Percentiles rank a stretch among this genome's conserved stretches.
Conservation (phyloP, 1,140 invertebrate genomes). For the Nylanderia fulva region DNA sequence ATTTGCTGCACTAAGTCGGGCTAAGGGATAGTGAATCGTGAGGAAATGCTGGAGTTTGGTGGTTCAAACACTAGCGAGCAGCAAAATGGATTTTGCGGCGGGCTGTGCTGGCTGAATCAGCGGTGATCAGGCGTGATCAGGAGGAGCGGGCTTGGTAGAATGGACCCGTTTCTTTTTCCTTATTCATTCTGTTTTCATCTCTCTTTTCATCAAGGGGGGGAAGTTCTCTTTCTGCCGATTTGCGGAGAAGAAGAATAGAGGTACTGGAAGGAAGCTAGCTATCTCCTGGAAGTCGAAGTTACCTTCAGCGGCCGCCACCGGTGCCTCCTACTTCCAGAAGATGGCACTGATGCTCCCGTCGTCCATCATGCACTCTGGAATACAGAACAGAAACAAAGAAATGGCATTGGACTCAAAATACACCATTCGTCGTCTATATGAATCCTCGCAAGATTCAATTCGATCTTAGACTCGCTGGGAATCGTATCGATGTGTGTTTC, state of each 20-base stretch:
- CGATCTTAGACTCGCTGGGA: slow-evolving; percentile 42
- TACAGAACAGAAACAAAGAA: slow-evolving; percentile 87
- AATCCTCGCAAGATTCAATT: slow-evolving; percentile 57
- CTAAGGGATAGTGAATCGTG: slow-evolving; percentile 61
- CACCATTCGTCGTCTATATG: slow-evolving; percentile 67
- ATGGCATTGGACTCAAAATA: slow-evolving; percentile 80
- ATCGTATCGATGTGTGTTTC: slow-evolving; percentile 40
- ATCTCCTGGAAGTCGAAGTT: slow-evolving; percentile 88
- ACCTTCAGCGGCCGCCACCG: slow-evolving; percentile 87
- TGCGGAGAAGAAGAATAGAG: slow-evolving; percentile 79
- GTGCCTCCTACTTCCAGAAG: slow-evolving; percentile 89
- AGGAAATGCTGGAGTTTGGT: slow-evolving; percentile 66
- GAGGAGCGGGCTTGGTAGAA: neutral
- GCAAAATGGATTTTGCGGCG: slow-evolving; percentile 83
- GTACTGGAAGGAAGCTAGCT: slow-evolving; percentile 85
- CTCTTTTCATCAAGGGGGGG: slow-evolving; percentile 71
- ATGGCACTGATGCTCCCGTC: slow-evolving; percentile 87
- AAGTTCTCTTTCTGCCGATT: slow-evolving; percentile 71
- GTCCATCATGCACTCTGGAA: slow-evolving; percentile 88
- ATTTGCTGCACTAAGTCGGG: slow-evolving; percentile 59
- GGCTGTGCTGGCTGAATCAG: slow-evolving; percentile 84
- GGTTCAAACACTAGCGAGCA: slow-evolving; percentile 82
- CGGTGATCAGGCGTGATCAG: slow-evolving; percentile 80
- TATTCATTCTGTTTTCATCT: slow-evolving; percentile 71
- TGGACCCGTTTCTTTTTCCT: slow-evolving; percentile 59